Evolutionary conservation across 2,113 vertebrate genomes (phyloP), one percentile per base, ranked within the genome.

Genomic region (Prunella fulvescens): DNA sequence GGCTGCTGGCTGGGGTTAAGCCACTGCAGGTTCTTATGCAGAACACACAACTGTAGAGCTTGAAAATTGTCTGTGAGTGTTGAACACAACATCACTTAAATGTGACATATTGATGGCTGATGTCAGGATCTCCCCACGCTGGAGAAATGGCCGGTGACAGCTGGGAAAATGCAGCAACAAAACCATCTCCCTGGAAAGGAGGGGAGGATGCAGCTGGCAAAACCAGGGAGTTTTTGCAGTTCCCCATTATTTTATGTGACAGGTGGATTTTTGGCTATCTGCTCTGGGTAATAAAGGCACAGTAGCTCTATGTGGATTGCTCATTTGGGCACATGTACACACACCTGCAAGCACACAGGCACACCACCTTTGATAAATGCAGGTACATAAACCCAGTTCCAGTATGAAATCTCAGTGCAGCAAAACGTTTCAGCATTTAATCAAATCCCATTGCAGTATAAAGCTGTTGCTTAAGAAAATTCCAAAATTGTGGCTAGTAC

Each of bases 391-490:
- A 23, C 70, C n/a, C 11, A 4, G 31, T n/a, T 81, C 48, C 77
- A 81, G 67, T 20, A 44, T 2, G 23, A 62, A 81, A 86, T 62
- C 47, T 86, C 72, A 45, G 11, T 16, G 24, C 60, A 81, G 51
- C 54, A 83, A 88, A 94, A 25, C 0, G 0, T 35, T 92, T 74
- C 64, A 61, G 19, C 19, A 39, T 77, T 90, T 88, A 60, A 54
- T 81, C 42, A 73, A 88, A 83, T 86, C 76, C 67, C 73, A 74
- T 16, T 87, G 78, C 78, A 87, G 65, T 54, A 67, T 37, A 79
- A 93, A 88, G 79, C 29, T 81, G 60, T 51, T 88, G 66, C 58
- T 92, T 74, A 88, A 88, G 64, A 82, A 81, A 73, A 74, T 92
- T 83, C 44, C 39, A 54, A 96, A 94, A 78, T 6, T 37, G 35